Percentiles rank a stretch among this genome's conserved stretches.
These are phyloP conservation scores for Antheraea assamensis DNA, from an alignment of 2,888 invertebrate species.

Conservation along the genomic window DNA sequence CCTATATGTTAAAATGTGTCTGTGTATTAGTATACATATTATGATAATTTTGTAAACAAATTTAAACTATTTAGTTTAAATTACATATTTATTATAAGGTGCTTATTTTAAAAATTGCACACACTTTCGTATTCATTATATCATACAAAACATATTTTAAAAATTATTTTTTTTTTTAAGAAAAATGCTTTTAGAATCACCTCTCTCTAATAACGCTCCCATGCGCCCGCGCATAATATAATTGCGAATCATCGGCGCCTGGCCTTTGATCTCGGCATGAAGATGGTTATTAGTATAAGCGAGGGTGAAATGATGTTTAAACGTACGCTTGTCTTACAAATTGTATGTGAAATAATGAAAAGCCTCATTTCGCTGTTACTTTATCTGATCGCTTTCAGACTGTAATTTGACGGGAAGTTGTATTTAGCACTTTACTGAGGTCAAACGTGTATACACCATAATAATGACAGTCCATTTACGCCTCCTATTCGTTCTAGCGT, in stretches of 20 bases:
- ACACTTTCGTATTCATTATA: neutral
- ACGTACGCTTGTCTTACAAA: constrained; percentile 67
- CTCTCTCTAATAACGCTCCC: constrained; percentile 56
- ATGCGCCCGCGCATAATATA: constrained; percentile 68
- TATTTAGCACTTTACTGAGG: constrained; percentile 6
- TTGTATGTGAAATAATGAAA: constrained; percentile 74
- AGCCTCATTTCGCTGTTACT: constrained; percentile 28
- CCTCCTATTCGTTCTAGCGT: constrained; percentile 5
- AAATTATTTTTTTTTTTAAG: neutral
- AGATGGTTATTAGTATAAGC: constrained; percentile 77
- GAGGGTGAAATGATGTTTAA: constrained; percentile 77
- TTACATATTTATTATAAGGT: neutral
- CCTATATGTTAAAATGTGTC: no score
- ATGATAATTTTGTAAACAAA: neutral
- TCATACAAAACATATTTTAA: neutral
- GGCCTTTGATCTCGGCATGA: constrained; percentile 77
- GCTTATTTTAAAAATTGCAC: neutral
- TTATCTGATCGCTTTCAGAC: constrained; percentile 17
- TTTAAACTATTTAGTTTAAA: neutral
- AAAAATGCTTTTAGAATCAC: neutral
- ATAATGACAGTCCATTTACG: constrained; percentile 16
- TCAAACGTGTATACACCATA: constrained; percentile 14
- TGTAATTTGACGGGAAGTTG: constrained; percentile 24
- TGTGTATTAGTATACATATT: no score
- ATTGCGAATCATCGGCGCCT: constrained; percentile 74